Evolutionary conservation across 2,888 invertebrate species (phyloP).

Genomic region (Pachycephus smyrnensis): DNA sequence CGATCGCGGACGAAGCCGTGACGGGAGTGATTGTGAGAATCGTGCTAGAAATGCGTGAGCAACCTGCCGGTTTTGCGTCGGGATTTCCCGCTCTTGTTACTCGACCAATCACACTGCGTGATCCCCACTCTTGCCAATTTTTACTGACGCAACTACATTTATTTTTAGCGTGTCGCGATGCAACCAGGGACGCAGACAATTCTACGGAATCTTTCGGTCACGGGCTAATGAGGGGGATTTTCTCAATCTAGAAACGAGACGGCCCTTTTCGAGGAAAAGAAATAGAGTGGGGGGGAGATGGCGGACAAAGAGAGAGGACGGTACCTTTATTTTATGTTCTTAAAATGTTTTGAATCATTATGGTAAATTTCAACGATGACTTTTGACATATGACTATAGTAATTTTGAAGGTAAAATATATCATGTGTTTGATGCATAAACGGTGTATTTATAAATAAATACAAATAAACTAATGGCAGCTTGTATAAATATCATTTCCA

Average conservation of each 20-base stretch:
- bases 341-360: background rate
- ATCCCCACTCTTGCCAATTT: conserved; percentile 10
- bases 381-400: too few relatives aligned
- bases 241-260: background rate
- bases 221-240: background rate
- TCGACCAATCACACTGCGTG: conserved; percentile 44
- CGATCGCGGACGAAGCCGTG: background rate
- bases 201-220: background rate
- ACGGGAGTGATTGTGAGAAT: background rate
- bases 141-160: conserved; percentile 29
- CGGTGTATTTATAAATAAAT: background rate
- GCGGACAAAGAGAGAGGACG: too few relatives aligned
- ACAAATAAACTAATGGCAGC: background rate
- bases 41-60: background rate
- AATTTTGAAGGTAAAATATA: background rate
- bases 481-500: background rate
- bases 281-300: background rate
- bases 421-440: background rate
- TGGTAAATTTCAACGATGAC: background rate
- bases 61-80: conserved; percentile 45
- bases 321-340: too few relatives aligned
- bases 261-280: background rate
- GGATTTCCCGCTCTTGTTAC: conserved; percentile 55
- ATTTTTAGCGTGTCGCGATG: background rate
- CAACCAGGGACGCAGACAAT: background rate